Base-by-base conservation (phyloP, 2,797 vertebrate species). In the Hafferia zeledoni region DNA sequence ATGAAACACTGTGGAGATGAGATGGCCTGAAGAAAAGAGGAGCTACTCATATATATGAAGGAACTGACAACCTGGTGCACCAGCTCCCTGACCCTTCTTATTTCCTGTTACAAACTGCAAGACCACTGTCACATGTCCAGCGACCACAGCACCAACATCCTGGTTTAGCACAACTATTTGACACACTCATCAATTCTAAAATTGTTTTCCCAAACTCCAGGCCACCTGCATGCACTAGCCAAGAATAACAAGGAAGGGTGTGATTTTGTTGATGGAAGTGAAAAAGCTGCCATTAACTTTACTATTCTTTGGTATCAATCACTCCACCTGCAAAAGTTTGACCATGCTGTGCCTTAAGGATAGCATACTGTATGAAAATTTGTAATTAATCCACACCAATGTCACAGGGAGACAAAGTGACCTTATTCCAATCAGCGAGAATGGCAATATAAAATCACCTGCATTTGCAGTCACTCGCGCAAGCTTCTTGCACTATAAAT, bases 361-460 rank as follows among this genome's bases (percentile, higher is more conserved):
- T 46, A 77, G 35, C 63, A 44, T 49, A 50, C 50, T 47, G 57
- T 1, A 53, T 63, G 46, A 23, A 94, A 88, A 28, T 5, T 82
- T 88, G 74, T 78, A 91, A 95, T 95, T 81, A 95, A 85, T 61
- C 57, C 72, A 92, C 91, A 47, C 33, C 83, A 59, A 60, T 72
- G 76, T 49, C 55, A 90, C 33, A 28, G 6, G 49, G 60, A 75
- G 67, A 33, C 52, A 95, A 87, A 90, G 68, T 90, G 75, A 94
- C 88, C 83, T 95, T 56, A 82, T 81, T 92, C 74, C 56, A 93
- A 69, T 93, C 80, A 94, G 57, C 0, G 1, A 77, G 78, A 94
- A 87, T 94, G 71, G 64, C 87, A 72, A 46, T 35, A 74, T 13
- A 78, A 77, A 88, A 79, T 53, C 75, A 71, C 61, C 70, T 70